A percentile compares a stretch with the other conserved stretches of the same genome.
These are phyloP conservation scores for Octodon degus DNA, from an alignment of 2,113 vertebrate species.

Conservation along the genomic window DNA sequence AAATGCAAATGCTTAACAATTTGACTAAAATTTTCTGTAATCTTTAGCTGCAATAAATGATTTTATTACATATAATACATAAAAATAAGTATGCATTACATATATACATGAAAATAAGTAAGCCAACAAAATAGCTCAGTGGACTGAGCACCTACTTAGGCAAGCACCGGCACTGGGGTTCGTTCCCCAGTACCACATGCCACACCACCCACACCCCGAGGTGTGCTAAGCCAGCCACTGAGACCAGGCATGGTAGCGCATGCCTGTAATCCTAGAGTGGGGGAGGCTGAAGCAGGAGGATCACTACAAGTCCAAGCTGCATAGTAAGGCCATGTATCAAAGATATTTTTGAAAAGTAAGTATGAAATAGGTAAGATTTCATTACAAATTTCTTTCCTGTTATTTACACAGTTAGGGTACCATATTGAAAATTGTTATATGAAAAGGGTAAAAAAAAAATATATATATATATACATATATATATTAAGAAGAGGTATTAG, in stretches of 20 bases:
- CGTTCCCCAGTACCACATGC: too few species aligned
- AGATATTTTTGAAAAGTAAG: not conserved
- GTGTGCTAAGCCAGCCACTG: too few species aligned
- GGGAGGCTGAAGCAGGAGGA: too few species aligned
- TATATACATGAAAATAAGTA: not conserved
- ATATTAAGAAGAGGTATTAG: not conserved
- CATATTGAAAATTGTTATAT: not conserved
- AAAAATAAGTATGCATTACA: not conserved
- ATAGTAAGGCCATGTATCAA: too few species aligned
- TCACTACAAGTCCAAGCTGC: too few species aligned
- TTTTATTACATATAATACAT: not conserved
- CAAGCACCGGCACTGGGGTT: too few species aligned
- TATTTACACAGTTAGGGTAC: not conserved
- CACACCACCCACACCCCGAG: too few species aligned
- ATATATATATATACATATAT: not conserved
- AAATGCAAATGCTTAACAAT: not conserved
- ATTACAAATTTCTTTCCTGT: not conserved
- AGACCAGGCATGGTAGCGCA: too few species aligned
- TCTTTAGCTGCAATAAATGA: not conserved
- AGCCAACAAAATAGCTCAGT: too few species aligned
- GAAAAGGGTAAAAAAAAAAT: not conserved
- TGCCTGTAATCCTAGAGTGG: too few species aligned
- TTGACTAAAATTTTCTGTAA: not conserved
- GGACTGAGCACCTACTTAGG: too few species aligned
- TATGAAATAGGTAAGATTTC: not conserved